Percentiles rank a stretch among this genome's conserved stretches.
These are phyloP conservation scores for Heliconius ethilla DNA, from an alignment of 2,888 invertebrate species.

Conservation along the genomic window DNA sequence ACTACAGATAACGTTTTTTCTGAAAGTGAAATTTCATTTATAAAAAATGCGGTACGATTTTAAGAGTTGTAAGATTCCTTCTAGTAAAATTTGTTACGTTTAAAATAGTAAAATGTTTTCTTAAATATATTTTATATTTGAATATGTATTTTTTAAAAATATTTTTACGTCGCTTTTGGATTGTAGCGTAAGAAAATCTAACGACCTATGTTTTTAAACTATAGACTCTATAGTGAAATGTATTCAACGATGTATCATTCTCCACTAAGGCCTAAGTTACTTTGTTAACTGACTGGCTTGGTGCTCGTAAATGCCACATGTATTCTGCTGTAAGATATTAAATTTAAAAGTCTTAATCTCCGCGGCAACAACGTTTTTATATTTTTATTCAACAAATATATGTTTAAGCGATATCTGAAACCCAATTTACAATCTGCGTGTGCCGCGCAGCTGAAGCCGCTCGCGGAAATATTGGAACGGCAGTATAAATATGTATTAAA, in stretches of 20 bases:
- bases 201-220: too few relatives aligned
- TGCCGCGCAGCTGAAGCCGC: constrained; percentile 51
- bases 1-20: constrained; percentile 35
- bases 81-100: constrained; percentile 11
- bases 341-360: constrained; percentile 25
- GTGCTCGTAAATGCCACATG: not conserved
- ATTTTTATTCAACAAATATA: constrained; percentile 40
- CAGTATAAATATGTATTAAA: constrained; percentile 76
- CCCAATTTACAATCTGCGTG: constrained; percentile 65
- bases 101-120: not conserved
- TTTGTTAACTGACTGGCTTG: too few relatives aligned
- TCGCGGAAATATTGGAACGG: constrained; percentile 59
- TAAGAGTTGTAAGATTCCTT: not conserved
- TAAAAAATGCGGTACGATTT: constrained; percentile 13
- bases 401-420: constrained; percentile 55
- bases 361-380: constrained; percentile 11
- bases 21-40: constrained; percentile 19
- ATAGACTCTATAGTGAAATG: not conserved
- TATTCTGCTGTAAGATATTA: not conserved
- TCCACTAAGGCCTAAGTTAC: too few relatives aligned
- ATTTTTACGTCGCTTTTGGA: too few relatives aligned
- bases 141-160: not conserved
- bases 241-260: not conserved
- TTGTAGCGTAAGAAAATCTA: too few relatives aligned
- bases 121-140: not conserved